These are phyloP conservation scores for Trissolcus japonicus DNA, from an alignment of 2,888 invertebrate genomes.

Conservation along the genomic window DNA sequence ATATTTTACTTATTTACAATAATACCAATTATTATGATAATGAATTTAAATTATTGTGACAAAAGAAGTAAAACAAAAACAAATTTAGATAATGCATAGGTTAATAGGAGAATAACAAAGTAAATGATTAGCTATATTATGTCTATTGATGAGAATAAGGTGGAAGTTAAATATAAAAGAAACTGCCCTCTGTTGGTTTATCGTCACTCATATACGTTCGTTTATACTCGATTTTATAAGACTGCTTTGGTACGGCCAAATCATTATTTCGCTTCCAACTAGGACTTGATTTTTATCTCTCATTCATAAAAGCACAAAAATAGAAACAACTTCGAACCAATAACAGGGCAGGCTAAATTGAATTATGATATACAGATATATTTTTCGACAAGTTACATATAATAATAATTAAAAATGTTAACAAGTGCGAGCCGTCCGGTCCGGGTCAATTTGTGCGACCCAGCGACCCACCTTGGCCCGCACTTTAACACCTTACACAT, in stretches of 20 bases:
- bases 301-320: constrained; percentile 59
- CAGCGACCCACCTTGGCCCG: constrained; percentile 61
- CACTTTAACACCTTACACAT: constrained; percentile 69
- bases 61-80: constrained; percentile 44
- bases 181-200: constrained; percentile 73
- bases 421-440: constrained; percentile 46
- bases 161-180: constrained; percentile 66
- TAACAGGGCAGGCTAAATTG: constrained; percentile 71
- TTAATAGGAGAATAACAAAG: constrained; percentile 75
- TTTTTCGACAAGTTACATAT: constrained; percentile 71
- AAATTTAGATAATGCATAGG: constrained; percentile 72
- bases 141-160: constrained; percentile 65
- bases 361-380: constrained; percentile 66
- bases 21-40: constrained; percentile 68
- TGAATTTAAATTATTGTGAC: constrained; percentile 71
- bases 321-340: constrained; percentile 62
- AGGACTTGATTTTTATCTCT: background rate
- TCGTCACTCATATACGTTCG: constrained; percentile 17
- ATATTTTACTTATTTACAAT: constrained; percentile 61
- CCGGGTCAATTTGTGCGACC: constrained; percentile 58
- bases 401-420: constrained; percentile 68
- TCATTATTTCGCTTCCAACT: constrained; percentile 27
- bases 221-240: constrained; percentile 25
- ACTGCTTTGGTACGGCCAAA: constrained; percentile 50
- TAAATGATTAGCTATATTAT: constrained; percentile 69